Evolutionary conservation across 2,113 vertebrate species (phyloP).

Genomic region (Microcebus ravelobensis): DNA sequence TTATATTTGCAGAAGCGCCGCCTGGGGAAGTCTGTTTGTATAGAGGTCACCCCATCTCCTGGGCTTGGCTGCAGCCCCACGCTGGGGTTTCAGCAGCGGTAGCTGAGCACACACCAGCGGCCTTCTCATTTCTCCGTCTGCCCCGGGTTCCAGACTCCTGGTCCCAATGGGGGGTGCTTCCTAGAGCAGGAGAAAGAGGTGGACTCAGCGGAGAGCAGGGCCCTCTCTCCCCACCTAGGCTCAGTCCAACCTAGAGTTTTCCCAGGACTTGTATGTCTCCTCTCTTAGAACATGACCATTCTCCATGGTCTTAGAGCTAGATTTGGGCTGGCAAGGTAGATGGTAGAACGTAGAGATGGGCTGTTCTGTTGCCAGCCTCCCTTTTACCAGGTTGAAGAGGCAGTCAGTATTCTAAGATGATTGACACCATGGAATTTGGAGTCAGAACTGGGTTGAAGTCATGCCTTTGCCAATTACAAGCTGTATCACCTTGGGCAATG

Average conservation of each 20-base stretch:
- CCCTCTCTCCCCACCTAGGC: background rate
- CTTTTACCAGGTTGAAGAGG: background rate
- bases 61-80: constrained; percentile 81
- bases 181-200: background rate
- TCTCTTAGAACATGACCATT: background rate
- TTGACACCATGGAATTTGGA: background rate
- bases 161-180: background rate
- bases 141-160: background rate
- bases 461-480: constrained; percentile 7
- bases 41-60: constrained; percentile 84
- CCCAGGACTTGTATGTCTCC: background rate
- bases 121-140: constrained; percentile 55
- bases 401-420: background rate
- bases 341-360: background rate
- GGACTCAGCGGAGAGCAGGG: background rate
- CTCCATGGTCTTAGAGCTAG: background rate
- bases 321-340: background rate
- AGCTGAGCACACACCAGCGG: constrained; percentile 68
- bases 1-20: constrained; percentile 86
- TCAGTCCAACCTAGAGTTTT: background rate
- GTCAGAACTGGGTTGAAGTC: background rate
- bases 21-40: constrained; percentile 84
- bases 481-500: constrained; percentile 31
- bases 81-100: constrained; percentile 80
- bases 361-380: background rate